A percentile compares a stretch with the other conserved stretches of the same genome.
Evolutionary conservation across 2,113 vertebrate genomes (phyloP).

Genomic region (Neotoma lepida): DNA sequence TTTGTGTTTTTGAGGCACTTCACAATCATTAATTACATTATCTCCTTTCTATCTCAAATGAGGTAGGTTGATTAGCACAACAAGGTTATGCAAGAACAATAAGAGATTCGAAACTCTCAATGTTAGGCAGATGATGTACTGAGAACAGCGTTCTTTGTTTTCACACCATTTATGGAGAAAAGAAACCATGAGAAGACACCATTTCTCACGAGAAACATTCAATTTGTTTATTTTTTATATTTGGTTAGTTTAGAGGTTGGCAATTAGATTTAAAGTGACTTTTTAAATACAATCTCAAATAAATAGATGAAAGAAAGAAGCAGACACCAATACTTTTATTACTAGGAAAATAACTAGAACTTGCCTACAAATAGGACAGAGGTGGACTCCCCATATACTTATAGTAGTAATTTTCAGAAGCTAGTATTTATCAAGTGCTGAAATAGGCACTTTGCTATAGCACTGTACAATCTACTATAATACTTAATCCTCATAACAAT

Average conservation of each 20-base stretch:
- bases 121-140: conserved; percentile 31
- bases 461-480: background rate
- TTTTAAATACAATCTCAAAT: background rate
- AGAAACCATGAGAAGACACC: background rate
- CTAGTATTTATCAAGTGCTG: conserved; percentile 21
- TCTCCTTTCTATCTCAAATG: conserved; percentile 48
- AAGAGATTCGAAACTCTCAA: conserved; percentile 58
- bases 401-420: conserved; percentile 11
- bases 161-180: conserved; percentile 21
- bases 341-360: conserved; percentile 17
- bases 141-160: conserved; percentile 40
- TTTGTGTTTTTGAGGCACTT: conserved; percentile 65
- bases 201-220: conserved; percentile 1
- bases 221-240: conserved; percentile 30
- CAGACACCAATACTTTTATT: background rate
- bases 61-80: conserved; percentile 10
- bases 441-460: background rate
- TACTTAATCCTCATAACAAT: background rate
- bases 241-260: conserved; percentile 39
- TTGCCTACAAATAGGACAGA: background rate
- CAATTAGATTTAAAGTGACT: background rate
- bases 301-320: background rate
- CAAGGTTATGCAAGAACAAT: conserved; percentile 20
- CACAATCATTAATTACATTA: conserved; percentile 67
- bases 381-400: background rate